Percentiles rank a stretch among this genome's conserved stretches.
These are phyloP conservation scores for Diplazon laetatorius DNA, from an alignment of 2,888 invertebrate species.

Conservation along the genomic window DNA sequence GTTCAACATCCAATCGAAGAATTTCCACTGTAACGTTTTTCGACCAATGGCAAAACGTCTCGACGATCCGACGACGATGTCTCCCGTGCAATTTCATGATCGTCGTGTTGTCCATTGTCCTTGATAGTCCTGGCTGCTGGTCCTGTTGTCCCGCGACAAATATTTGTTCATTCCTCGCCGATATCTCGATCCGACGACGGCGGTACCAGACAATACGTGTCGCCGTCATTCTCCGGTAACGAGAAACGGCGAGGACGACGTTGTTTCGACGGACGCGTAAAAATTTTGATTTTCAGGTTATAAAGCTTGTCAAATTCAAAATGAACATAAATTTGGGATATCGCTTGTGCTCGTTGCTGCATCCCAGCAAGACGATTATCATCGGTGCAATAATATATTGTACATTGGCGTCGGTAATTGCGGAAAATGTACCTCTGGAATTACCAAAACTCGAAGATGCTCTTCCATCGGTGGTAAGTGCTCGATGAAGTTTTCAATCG, in stretches of 20 bases:
- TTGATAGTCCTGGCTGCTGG: not conserved
- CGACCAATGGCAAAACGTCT: not conserved
- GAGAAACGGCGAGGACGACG: not conserved
- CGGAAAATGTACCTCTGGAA: conserved; percentile 52
- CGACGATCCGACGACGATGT: not conserved
- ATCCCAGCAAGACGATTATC: conserved; percentile 18
- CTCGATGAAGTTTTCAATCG: not conserved
- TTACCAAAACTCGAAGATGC: conserved; percentile 45
- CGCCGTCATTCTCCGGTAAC: not conserved
- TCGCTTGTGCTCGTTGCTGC: not conserved
- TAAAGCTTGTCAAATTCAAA: conserved; percentile 16
- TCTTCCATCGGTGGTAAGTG: conserved; percentile 47
- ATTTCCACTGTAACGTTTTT: not conserved
- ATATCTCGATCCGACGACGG: not conserved
- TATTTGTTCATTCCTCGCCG: not conserved
- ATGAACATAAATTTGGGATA: conserved; percentile 42
- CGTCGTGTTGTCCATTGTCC: no score
- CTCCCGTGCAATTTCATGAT: no score
- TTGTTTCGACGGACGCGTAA: not conserved
- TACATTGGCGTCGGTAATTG: conserved; percentile 14
- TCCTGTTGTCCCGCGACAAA: not conserved
- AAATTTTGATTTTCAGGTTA: conserved; percentile 19
- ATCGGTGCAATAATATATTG: conserved; percentile 39
- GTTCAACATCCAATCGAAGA: not conserved
- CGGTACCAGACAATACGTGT: not conserved